A percentile compares a stretch with the other conserved stretches of the same genome.
These are phyloP conservation scores for Rhodeus uyekii DNA, from an alignment of 2,797 vertebrate species.

Conservation along the genomic window DNA sequence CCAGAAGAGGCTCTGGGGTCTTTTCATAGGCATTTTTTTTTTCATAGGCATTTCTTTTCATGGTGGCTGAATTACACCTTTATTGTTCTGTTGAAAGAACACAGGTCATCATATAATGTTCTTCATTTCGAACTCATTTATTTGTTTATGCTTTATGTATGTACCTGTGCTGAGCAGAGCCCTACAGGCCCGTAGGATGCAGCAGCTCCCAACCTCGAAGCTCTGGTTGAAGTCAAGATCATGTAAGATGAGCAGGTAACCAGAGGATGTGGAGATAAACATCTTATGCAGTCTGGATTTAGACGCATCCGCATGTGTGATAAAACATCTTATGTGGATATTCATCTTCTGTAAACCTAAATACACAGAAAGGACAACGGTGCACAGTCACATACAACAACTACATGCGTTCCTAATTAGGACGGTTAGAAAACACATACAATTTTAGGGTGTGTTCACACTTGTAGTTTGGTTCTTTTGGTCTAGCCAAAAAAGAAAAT, in stretches of 20 bases:
- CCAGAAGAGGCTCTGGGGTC: too few species aligned
- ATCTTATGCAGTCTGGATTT: slow-evolving; percentile 98
- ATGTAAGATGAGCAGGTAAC: slow-evolving; percentile 96
- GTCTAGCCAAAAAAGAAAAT: too few species aligned
- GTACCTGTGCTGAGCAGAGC: slow-evolving; percentile 89
- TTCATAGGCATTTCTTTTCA: too few species aligned
- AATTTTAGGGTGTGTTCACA: background rate
- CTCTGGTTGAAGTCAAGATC: slow-evolving; percentile 97
- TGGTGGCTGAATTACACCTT: too few species aligned
- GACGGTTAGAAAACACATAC: background rate
- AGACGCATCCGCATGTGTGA: slow-evolving; percentile 98
- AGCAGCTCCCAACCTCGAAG: slow-evolving; percentile 96
- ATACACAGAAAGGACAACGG: background rate
- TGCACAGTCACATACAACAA: background rate
- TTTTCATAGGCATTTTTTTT: too few species aligned
- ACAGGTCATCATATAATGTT: too few species aligned
- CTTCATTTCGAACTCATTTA: too few species aligned
- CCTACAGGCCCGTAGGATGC: slow-evolving; percentile 90
- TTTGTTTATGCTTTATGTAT: background rate
- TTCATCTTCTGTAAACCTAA: slow-evolving; percentile 95
- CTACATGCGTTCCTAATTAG: background rate
- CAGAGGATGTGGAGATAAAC: slow-evolving; percentile 98
- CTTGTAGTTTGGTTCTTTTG: background rate
- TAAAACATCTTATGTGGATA: slow-evolving; percentile 99
- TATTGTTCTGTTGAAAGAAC: too few species aligned